Evolutionary conservation across 2,888 invertebrate species (phyloP), one percentile per base, ranked within the genome.

Genomic region (Tanaodytes sp.): DNA sequence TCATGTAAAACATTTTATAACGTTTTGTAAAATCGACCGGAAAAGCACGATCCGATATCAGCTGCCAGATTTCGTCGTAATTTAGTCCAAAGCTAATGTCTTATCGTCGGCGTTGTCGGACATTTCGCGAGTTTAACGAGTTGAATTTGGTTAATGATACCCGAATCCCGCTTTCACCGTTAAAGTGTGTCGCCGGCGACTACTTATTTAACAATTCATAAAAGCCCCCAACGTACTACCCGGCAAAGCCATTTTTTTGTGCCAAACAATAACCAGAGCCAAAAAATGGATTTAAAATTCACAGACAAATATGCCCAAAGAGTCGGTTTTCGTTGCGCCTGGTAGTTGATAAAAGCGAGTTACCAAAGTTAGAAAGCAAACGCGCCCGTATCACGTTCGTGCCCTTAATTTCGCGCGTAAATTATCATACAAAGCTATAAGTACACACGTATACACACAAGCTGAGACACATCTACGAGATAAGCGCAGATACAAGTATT

Each of bases 401-500:
- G 59, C 46, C 55, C 61, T 59, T 59, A 61, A 69, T 69, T 69
- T 55, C 16, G 39, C 16, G 45, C 27, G 40, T 45, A 51, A 59
- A 64, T 69, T 69, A 64, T 37, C 59, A 69, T 69, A 63, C 69
- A 48, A 64, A 69, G 49, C 59, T 63, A 39, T n/a, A n/a, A n/a
- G n/a, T n/a, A n/a, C n/a, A n/a, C n/a, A n/a, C n/a, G n/a, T n/a
- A n/a, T 54, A 59, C 69, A 54, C 42, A 33, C 63, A 43, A 39
- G 54, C 54, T 33, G 49, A n/a, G n/a, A 39, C 51, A 59, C 43
- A 40, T 63, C 52, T 43, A 31, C 45, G 46, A 55, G 64, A 70
- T 65, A 70, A 70, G 64, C 55, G 52, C 46, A 64, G 64, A 69
- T 69, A 69, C 55, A 42, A 40, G 58, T 62, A 65, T 70, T 65